These are phyloP conservation scores for Aradophagus sp. DNA, from an alignment of 1,140 invertebrate genomes.

Conservation along the genomic window DNA sequence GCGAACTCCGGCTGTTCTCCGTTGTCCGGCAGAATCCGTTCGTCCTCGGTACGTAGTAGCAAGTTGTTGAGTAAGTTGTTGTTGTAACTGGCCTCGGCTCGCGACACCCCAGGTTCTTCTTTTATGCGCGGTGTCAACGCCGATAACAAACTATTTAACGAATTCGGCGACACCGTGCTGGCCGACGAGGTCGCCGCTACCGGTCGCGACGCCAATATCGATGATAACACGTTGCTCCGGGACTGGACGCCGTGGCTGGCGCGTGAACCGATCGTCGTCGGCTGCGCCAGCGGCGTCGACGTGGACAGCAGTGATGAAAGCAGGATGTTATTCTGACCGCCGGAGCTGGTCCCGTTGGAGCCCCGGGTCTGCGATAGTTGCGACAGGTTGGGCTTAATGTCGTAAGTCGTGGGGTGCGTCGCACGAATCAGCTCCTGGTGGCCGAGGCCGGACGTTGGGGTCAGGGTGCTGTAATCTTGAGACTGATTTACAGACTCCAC, in stretches of 20 bases:
- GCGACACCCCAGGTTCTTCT: slow-evolving; percentile 44
- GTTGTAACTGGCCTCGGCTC: slow-evolving; percentile 53
- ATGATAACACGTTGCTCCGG: slow-evolving; percentile 55
- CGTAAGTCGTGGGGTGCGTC: slow-evolving; percentile 59
- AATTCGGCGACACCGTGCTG: slow-evolving; percentile 50
- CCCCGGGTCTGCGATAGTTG: too few relatives aligned
- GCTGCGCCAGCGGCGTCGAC: slow-evolving; percentile 38
- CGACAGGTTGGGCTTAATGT: slow-evolving; percentile 31
- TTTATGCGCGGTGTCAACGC: slow-evolving; percentile 61
- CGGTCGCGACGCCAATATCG: slow-evolving; percentile 48
- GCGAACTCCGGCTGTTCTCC: slow-evolving; percentile 56
- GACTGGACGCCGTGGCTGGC: slow-evolving; percentile 23
- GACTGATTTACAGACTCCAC: slow-evolving; percentile 23
- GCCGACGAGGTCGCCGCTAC: slow-evolving; percentile 12
- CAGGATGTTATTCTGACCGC: slow-evolving; percentile 36
- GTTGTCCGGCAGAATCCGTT: slow-evolving; percentile 31
- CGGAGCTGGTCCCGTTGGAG: too few relatives aligned
- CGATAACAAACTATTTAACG: slow-evolving; percentile 63
- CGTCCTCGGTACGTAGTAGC: slow-evolving; percentile 53
- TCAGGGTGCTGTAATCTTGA: slow-evolving; percentile 52
- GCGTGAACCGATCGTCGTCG: too few relatives aligned
- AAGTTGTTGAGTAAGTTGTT: slow-evolving; percentile 64
- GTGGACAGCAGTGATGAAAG: slow-evolving; percentile 38
- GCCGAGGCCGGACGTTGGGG: slow-evolving; percentile 58
- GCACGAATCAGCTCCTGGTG: slow-evolving; percentile 55